phyloP scores from a whole-genome alignment of 1,140 invertebrate species.

The Aphaenogaster rudis region DNA sequence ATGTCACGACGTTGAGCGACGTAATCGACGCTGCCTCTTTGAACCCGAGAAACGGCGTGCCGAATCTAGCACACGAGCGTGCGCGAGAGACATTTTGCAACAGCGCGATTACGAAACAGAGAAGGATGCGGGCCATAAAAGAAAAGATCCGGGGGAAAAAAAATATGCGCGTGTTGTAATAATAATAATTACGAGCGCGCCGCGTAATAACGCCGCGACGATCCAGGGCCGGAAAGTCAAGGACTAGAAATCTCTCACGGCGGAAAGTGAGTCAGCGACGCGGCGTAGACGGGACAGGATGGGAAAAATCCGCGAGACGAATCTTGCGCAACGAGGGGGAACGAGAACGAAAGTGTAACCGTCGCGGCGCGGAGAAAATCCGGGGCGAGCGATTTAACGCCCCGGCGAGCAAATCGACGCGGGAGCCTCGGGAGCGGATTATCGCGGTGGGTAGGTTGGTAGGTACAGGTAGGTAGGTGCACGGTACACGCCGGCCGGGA shows the following conservation, averaged over 20 bases:
- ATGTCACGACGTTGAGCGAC: neutral
- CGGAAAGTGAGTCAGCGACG: conserved; percentile 48
- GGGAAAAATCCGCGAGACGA: conserved; percentile 47
- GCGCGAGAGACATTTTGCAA: conserved; percentile 40
- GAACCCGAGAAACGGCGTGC: conserved; percentile 45
- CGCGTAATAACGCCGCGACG: neutral
- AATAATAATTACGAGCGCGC: conserved; percentile 12
- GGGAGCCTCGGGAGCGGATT: neutral
- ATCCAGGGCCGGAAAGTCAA: conserved; percentile 37
- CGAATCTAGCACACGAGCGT: conserved; percentile 20
- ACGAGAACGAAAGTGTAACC: conserved; percentile 50
- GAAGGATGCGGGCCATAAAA: conserved; percentile 14
- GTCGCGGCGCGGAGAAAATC: conserved; percentile 22
- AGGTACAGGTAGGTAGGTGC: neutral
- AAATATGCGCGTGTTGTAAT: neutral
- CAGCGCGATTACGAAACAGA: conserved; percentile 6
- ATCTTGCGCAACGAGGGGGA: conserved; percentile 17
- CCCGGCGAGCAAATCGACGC: neutral
- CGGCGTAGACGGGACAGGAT: neutral
- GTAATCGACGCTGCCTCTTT: conserved; percentile 59
- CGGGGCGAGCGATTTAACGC: conserved; percentile 28
- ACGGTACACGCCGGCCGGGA: neutral
- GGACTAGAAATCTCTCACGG: conserved; percentile 38
- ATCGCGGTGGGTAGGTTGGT: neutral
- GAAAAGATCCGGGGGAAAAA: neutral